A percentile compares a stretch with the other conserved stretches of the same genome.
Conservation (phyloP, 2,113 vertebrate species). For the Campylomormyrus tamandua region DNA sequence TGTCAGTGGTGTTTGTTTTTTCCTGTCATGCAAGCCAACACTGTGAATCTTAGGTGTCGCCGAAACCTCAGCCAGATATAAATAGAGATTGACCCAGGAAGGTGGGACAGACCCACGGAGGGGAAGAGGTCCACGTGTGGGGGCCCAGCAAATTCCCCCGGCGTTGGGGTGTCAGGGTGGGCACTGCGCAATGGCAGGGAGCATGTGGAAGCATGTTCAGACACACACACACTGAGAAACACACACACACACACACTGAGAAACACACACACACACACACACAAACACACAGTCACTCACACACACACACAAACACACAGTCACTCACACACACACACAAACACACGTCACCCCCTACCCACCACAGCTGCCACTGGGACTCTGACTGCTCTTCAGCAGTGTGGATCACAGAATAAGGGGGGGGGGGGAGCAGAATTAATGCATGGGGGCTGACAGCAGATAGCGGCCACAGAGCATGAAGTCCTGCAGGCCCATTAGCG, state of each 20-base stretch:
- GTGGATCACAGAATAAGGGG: not conserved
- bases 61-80: not conserved
- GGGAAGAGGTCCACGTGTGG: not conserved
- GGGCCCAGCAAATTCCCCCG: not conserved
- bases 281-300: too few species aligned
- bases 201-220: not conserved
- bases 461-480: constrained; percentile 40
- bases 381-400: constrained; percentile 9
- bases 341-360: not conserved
- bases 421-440: constrained; percentile 23
- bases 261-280: not conserved
- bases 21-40: not conserved
- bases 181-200: not conserved
- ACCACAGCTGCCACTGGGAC: not conserved
- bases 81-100: not conserved
- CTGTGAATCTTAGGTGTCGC: not conserved
- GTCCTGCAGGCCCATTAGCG: constrained; percentile 57
- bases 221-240: not conserved
- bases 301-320: not conserved
- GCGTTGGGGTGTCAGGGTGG: not conserved
- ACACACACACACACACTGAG: not conserved
- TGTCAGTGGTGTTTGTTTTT: not conserved
- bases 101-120: not conserved
- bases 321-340: not conserved
- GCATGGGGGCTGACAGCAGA: constrained; percentile 33